Evolutionary conservation across 2,888 invertebrate genomes (phyloP).

Genomic region (Ceraclea dissimilis): DNA sequence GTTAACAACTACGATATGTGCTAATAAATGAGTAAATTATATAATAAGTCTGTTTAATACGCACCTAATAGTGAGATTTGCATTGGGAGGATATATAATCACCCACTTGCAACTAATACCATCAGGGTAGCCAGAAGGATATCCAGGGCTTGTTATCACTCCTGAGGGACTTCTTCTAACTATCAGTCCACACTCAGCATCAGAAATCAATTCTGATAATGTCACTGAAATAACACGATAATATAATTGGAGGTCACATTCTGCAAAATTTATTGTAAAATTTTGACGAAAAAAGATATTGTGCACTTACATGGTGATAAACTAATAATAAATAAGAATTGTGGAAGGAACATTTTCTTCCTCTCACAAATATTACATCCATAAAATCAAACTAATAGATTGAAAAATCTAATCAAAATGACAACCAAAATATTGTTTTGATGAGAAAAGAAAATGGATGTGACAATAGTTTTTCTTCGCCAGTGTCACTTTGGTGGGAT

Average conservation of each 20-base stretch:
- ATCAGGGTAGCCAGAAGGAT: slow-evolving; percentile 20
- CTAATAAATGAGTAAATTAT: no score
- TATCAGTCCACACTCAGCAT: slow-evolving; percentile 14
- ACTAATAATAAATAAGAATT: slow-evolving; percentile 6
- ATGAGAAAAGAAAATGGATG: slow-evolving; percentile 18
- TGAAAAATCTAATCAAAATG: slow-evolving; percentile 9
- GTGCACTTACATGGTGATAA: slow-evolving; percentile 12
- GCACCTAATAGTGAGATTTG: slow-evolving; percentile 17
- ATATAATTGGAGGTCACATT: slow-evolving; percentile 19
- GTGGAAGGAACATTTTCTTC: slow-evolving; percentile 14
- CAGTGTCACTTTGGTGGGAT: no score
- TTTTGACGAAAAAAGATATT: no score
- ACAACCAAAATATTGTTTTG: slow-evolving; percentile 18
- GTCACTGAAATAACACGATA: slow-evolving; percentile 5
- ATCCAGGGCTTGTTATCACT: slow-evolving; percentile 19
- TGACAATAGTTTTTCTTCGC: slow-evolving; percentile 20
- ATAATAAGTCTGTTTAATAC: neutral
- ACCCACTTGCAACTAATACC: slow-evolving; percentile 22
- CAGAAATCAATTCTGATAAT: slow-evolving; percentile 9
- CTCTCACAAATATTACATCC: slow-evolving; percentile 1
- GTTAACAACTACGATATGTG: no score
- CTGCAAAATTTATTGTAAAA: neutral
- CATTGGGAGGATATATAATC: slow-evolving; percentile 12
- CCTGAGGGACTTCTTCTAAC: slow-evolving; percentile 12
- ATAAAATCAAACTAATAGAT: slow-evolving; percentile 6